Conservation (phyloP, 2,888 invertebrate species). For the Idaea biselata region DNA sequence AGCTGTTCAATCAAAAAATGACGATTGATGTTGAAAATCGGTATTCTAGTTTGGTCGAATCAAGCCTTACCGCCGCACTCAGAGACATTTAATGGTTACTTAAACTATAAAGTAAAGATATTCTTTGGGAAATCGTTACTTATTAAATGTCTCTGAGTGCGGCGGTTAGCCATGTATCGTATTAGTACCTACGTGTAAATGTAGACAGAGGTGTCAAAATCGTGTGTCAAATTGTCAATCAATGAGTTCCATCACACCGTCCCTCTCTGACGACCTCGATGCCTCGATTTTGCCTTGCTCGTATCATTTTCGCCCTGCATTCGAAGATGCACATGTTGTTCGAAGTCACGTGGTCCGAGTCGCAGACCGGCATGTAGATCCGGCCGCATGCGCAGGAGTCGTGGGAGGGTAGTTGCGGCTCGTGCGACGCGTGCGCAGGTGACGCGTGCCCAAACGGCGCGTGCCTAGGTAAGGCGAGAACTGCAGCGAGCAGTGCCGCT, state of each 20-base stretch:
- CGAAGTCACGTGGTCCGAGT: constrained; percentile 54
- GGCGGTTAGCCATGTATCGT: no score
- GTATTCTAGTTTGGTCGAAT: no score
- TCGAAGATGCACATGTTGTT: constrained; percentile 63
- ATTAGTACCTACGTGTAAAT: neutral
- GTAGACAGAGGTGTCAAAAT: constrained; percentile 4
- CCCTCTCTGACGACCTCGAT: constrained; percentile 29
- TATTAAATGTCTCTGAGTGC: no score
- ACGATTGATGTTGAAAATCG: no score
- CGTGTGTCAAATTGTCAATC: constrained; percentile 19
- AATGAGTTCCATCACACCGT: constrained; percentile 33
- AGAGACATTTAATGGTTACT: no score
- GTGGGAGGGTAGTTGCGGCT: no score
- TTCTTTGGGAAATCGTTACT: no score
- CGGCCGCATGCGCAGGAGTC: constrained; percentile 56
- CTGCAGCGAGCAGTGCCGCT: neutral
- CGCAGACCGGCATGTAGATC: constrained; percentile 68
- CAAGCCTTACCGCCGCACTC: no score
- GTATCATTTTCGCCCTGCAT: constrained; percentile 42
- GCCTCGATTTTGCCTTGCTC: constrained; percentile 15
- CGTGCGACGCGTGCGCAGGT: no score
- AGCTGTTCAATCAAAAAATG: no score
- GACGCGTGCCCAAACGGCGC: no score
- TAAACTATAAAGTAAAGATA: no score
- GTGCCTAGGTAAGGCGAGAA: neutral